phyloP scores from a whole-genome alignment of 2,797 vertebrate species.

The Remorina albescens region DNA sequence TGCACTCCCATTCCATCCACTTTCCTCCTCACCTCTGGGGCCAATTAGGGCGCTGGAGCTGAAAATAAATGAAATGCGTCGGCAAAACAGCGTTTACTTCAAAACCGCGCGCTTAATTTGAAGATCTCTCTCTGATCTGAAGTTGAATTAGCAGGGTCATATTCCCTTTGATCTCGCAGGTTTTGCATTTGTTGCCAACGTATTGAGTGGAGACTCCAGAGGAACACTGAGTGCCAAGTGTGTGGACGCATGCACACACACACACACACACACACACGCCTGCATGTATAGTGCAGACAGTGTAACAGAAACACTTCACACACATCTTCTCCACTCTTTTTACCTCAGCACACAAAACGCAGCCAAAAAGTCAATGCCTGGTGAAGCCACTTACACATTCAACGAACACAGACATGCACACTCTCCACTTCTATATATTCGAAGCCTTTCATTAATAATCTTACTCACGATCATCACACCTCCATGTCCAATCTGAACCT shows the following conservation, averaged over 20 bases:
- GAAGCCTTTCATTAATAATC: background rate
- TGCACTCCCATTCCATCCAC: conserved; percentile 50
- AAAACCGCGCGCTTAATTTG: conserved; percentile 71
- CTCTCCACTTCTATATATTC: background rate
- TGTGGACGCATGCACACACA: background rate
- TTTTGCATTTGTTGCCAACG: conserved; percentile 72
- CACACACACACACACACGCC: background rate
- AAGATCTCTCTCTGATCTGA: conserved; percentile 75
- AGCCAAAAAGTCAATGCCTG: background rate
- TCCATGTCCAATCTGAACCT: no score
- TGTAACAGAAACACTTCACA: background rate
- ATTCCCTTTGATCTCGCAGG: conserved; percentile 71
- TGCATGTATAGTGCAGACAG: conserved; percentile 8
- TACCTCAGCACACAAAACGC: background rate
- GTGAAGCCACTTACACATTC: background rate
- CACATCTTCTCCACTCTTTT: background rate
- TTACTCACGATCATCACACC: background rate
- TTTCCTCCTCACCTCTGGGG: conserved; percentile 74
- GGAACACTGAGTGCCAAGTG: conserved; percentile 27
- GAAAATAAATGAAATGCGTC: conserved; percentile 70
- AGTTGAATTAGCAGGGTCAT: conserved; percentile 64
- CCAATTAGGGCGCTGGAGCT: conserved; percentile 73
- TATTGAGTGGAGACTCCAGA: conserved; percentile 61
- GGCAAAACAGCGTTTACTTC: conserved; percentile 79
- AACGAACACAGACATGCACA: background rate